Evolutionary conservation across 2,797 vertebrate species (phyloP).

Genomic region (Hafferia zeledoni): DNA sequence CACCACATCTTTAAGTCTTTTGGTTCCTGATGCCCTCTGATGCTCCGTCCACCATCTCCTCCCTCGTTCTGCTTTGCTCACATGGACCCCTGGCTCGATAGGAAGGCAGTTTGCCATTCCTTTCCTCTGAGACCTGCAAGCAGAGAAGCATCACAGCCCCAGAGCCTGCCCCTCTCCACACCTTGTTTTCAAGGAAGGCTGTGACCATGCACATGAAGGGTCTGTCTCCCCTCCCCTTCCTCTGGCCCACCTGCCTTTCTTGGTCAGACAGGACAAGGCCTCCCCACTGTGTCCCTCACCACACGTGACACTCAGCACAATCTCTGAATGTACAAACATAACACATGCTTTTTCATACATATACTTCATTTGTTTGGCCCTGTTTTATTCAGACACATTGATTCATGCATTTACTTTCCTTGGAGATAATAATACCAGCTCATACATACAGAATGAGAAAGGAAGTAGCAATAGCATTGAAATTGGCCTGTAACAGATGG

Average conservation of each 20-base stretch:
- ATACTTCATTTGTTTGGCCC: neutral
- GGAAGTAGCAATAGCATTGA: neutral
- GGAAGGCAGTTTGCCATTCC: fast-evolving
- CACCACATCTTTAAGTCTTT: fast-evolving
- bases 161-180: neutral
- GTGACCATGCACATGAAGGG: fast-evolving
- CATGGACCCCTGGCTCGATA: fast-evolving
- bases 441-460: conserved; percentile 26
- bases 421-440: conserved; percentile 32
- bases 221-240: neutral
- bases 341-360: neutral
- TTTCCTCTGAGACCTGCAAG: neutral
- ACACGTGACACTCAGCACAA: neutral
- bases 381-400: neutral
- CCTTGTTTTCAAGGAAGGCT: neutral
- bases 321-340: neutral
- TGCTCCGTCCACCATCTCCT: neutral
- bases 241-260: neutral
- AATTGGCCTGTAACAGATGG: conserved; percentile 32
- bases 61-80: neutral
- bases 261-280: neutral
- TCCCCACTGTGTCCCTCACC: fast-evolving
- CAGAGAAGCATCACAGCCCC: neutral
- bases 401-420: conserved; percentile 27
- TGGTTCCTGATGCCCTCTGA: neutral